Conservation (phyloP, 2,113 vertebrate species). For the Pleuronectes platessa region DNA sequence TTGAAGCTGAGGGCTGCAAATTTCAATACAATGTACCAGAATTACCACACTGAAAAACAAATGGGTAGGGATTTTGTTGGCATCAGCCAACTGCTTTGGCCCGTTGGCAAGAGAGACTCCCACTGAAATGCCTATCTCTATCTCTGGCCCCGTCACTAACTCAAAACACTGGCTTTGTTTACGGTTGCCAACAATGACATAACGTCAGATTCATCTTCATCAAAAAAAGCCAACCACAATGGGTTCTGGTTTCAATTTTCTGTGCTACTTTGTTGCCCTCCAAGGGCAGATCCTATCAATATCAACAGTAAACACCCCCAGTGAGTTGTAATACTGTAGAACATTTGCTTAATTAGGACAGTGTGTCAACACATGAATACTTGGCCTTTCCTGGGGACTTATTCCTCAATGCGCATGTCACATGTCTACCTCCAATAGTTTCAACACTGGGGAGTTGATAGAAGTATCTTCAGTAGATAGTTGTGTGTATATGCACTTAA, state of each 20-base stretch:
- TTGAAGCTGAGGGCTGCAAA: conserved; percentile 21
- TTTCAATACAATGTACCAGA: conserved; percentile 29
- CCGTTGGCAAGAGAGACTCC: conserved; percentile 56
- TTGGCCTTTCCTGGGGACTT: conserved; percentile 5
- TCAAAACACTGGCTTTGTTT: conserved; percentile 65
- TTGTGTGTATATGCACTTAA: background rate
- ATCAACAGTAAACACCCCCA: conserved; percentile 13
- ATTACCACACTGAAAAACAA: conserved; percentile 30
- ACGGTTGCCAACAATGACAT: conserved; percentile 61
- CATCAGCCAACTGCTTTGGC: conserved; percentile 43
- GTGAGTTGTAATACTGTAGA: conserved; percentile 25
- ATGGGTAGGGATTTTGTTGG: conserved; percentile 31
- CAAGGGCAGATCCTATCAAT: conserved; percentile 29
- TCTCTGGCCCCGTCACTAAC: conserved; percentile 54
- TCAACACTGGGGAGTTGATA: too few relatives aligned
- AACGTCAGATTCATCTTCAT: conserved; percentile 60
- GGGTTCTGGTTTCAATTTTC: conserved; percentile 54
- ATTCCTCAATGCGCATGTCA: background rate
- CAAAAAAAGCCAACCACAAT: conserved; percentile 45
- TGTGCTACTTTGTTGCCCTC: conserved; percentile 27
- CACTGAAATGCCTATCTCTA: conserved; percentile 60
- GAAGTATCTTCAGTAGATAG: too few relatives aligned
- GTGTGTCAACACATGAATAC: conserved; percentile 28
- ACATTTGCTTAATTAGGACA: conserved; percentile 3
- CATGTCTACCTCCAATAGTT: background rate